A percentile compares a stretch with the other conserved stretches of the same genome.
These are phyloP conservation scores for Trichoplax adhaerens DNA, from an alignment of 37 sponge, comb jelly and placozoan species.

Conservation along the genomic window DNA sequence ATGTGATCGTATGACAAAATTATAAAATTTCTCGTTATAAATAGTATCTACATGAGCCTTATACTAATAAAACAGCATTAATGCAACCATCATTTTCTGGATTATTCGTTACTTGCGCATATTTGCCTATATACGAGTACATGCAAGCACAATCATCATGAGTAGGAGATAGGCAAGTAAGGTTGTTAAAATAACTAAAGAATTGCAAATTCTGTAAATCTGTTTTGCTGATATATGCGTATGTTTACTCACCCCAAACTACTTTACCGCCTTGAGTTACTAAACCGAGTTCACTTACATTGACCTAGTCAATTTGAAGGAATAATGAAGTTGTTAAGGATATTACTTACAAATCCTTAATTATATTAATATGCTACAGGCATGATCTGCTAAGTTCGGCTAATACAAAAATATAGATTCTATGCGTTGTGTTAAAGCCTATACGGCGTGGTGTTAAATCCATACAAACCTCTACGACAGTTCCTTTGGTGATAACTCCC, in stretches of 20 bases:
- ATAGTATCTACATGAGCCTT: background rate
- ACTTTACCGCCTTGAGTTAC: slow-evolving; percentile 99
- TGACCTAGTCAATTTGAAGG: slow-evolving; percentile 33
- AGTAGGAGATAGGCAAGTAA: too few species aligned
- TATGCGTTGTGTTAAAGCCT: background rate
- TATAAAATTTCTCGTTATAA: too few species aligned
- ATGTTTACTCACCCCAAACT: slow-evolving; percentile 72
- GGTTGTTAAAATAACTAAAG: too few species aligned
- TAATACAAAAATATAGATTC: background rate
- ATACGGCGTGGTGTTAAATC: background rate
- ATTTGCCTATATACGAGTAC: slow-evolving; percentile 45
- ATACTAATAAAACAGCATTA: slow-evolving; percentile 94
- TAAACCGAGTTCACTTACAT: slow-evolving; percentile 92
- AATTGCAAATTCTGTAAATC: too few species aligned
- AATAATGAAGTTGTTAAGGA: background rate
- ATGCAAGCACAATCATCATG: too few species aligned
- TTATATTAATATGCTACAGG: background rate
- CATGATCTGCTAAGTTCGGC: background rate
- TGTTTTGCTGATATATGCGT: background rate
- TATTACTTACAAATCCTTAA: background rate
- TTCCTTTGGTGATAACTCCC: slow-evolving; percentile 99
- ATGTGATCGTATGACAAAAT: too few species aligned
- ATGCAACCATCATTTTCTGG: slow-evolving; percentile 99
- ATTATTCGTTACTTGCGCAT: slow-evolving; percentile 98
- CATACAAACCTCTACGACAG: slow-evolving; percentile 70